These are phyloP conservation scores for Bombus pascuorum DNA, from an alignment of 1,140 invertebrate species.

Conservation along the genomic window DNA sequence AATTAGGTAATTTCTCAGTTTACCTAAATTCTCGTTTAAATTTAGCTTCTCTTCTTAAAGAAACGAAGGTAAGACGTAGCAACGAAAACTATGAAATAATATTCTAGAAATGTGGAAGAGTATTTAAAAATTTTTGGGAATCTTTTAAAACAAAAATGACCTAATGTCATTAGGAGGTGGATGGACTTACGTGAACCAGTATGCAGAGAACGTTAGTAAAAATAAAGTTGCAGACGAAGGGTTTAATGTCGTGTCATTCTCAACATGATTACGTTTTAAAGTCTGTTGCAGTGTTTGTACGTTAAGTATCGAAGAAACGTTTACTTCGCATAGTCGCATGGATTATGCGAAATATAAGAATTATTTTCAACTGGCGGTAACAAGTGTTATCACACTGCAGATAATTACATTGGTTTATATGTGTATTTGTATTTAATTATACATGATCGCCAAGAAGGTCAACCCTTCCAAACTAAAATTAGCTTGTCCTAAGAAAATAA, in stretches of 20 bases:
- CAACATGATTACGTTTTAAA: constrained; percentile 17
- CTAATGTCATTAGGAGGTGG: too few relatives aligned
- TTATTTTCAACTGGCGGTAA: constrained; percentile 5
- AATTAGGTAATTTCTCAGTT: too few relatives aligned
- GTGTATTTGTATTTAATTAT: background rate
- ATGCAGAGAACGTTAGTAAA: too few relatives aligned
- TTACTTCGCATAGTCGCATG: background rate
- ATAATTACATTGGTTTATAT: constrained; percentile 32
- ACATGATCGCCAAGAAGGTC: background rate
- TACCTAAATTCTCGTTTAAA: too few relatives aligned
- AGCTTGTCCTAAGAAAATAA: constrained; percentile 19
- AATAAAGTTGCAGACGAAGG: too few relatives aligned
- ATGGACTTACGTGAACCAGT: too few relatives aligned
- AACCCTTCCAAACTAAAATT: constrained; percentile 5
- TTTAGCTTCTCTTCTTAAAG: too few relatives aligned
- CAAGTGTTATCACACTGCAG: constrained; percentile 18
- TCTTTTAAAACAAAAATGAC: too few relatives aligned
- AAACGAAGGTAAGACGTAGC: too few relatives aligned
- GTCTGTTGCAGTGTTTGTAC: background rate
- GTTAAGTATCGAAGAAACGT: constrained; percentile 19
- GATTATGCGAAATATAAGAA: constrained; percentile 1
- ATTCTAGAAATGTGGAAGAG: too few relatives aligned
- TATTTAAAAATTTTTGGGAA: too few relatives aligned
- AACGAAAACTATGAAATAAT: too few relatives aligned
- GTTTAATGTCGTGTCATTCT: background rate